Percentiles rank a stretch among this genome's conserved stretches.
phyloP scores from a whole-genome alignment of 2,888 invertebrate genomes.

The Abrostola tripartita region DNA sequence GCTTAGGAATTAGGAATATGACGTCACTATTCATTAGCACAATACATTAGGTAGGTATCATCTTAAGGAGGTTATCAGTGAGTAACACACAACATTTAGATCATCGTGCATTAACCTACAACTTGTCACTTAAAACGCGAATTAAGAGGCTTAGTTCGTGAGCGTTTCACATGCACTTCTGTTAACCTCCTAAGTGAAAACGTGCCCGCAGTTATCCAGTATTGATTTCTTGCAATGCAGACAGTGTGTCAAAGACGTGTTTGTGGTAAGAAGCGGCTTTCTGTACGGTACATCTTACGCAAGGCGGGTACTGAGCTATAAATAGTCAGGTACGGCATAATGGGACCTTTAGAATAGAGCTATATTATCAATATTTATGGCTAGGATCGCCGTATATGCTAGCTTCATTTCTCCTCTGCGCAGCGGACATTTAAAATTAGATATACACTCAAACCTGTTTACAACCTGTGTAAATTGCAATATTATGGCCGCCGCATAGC shows the following conservation, averaged over 20 bases:
- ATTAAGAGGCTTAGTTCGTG: too few relatives aligned
- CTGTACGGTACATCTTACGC: slow-evolving; percentile 48
- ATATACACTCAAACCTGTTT: neutral
- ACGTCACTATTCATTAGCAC: too few relatives aligned
- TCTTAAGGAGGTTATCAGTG: too few relatives aligned
- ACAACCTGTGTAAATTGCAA: neutral
- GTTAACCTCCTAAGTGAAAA: slow-evolving; percentile 33
- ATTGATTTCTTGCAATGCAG: slow-evolving; percentile 49
- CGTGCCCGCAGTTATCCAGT: slow-evolving; percentile 27
- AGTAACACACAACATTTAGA: too few relatives aligned
- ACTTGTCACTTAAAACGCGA: too few relatives aligned
- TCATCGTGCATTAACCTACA: too few relatives aligned
- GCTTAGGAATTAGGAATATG: too few relatives aligned
- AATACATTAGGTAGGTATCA: too few relatives aligned
- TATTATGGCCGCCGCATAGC: neutral
- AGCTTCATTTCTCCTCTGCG: neutral
- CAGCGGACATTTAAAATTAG: slow-evolving; percentile 2
- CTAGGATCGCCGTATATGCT: neutral
- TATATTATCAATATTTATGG: slow-evolving; percentile 33
- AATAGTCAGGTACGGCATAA: slow-evolving; percentile 43
- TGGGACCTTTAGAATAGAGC: slow-evolving; percentile 34
- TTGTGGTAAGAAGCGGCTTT: slow-evolving; percentile 49
- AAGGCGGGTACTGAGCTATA: slow-evolving; percentile 39
- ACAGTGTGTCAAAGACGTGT: slow-evolving; percentile 51
- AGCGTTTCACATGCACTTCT: too few relatives aligned